phyloP scores from a whole-genome alignment of 2,797 vertebrate species.

The Lagothrix lagotricha region DNA sequence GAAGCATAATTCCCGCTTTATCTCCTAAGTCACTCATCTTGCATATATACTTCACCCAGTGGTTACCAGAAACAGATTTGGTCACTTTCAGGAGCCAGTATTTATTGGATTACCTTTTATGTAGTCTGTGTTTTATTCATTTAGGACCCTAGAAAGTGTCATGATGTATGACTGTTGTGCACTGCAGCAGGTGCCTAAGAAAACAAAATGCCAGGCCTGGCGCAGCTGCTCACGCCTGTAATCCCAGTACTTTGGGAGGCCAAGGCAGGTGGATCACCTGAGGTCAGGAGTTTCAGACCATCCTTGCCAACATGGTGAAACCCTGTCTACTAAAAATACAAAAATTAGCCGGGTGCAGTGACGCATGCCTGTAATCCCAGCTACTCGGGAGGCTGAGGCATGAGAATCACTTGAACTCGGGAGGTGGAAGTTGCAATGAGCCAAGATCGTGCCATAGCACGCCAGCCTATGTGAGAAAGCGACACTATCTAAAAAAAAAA shows the following conservation, averaged over 20 bases:
- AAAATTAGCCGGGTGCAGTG: background rate
- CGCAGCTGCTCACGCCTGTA: rapidly evolving
- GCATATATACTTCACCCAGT: background rate
- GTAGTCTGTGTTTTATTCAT: background rate
- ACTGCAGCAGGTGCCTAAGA: background rate
- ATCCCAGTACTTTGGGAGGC: background rate
- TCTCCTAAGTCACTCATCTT: background rate
- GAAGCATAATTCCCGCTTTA: background rate
- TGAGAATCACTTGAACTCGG: background rate
- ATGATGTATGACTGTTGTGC: background rate
- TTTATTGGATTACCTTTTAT: background rate
- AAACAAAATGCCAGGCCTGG: background rate
- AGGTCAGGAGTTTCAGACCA: background rate
- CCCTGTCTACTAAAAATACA: background rate
- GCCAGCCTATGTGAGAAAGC: background rate
- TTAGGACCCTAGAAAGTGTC: background rate
- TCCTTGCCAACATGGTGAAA: background rate
- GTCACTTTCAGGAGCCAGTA: background rate
- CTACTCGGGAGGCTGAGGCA: background rate
- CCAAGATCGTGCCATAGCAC: background rate
- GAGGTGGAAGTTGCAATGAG: background rate
- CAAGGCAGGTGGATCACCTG: background rate
- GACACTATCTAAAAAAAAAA: background rate
- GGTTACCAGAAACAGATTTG: background rate
- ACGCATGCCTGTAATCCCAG: background rate